Evolutionary conservation across 2,888 invertebrate genomes (phyloP).

Genomic region (Machimus rusticus): DNA sequence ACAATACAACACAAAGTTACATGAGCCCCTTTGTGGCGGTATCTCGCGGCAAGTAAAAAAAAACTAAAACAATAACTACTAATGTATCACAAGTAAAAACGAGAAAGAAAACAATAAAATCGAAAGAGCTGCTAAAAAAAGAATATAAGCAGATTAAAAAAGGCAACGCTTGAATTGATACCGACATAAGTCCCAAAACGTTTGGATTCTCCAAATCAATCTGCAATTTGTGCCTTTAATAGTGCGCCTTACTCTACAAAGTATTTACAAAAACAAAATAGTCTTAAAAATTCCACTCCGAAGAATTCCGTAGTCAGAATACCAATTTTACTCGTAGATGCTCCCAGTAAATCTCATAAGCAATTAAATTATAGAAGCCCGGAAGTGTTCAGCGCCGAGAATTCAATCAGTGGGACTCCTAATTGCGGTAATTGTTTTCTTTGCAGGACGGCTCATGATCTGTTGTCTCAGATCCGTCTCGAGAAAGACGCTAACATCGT

Average conservation of each 20-base stretch:
- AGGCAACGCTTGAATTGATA: background rate
- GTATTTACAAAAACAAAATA: background rate
- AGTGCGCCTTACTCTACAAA: background rate
- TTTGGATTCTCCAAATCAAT: background rate
- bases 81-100: conserved; percentile 45
- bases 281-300: background rate
- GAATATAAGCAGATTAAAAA: background rate
- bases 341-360: conserved; percentile 43
- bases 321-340: background rate
- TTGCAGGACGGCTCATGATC: no score
- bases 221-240: background rate
- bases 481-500: no score
- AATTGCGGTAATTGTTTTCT: background rate
- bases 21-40: conserved; percentile 65
- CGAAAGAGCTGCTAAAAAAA: background rate
- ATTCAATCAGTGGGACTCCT: background rate
- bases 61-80: conserved; percentile 33
- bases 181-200: background rate
- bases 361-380: conserved; percentile 53
- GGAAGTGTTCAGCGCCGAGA: background rate
- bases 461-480: no score
- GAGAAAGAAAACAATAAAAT: conserved; percentile 47
- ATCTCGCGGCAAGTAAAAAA: conserved; percentile 58
- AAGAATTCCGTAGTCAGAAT: background rate
- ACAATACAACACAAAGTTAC: conserved; percentile 52